Percentiles rank a stretch among this genome's conserved stretches.
Conservation (phyloP, 2,888 invertebrate genomes). For the Cephus sareptanus region DNA sequence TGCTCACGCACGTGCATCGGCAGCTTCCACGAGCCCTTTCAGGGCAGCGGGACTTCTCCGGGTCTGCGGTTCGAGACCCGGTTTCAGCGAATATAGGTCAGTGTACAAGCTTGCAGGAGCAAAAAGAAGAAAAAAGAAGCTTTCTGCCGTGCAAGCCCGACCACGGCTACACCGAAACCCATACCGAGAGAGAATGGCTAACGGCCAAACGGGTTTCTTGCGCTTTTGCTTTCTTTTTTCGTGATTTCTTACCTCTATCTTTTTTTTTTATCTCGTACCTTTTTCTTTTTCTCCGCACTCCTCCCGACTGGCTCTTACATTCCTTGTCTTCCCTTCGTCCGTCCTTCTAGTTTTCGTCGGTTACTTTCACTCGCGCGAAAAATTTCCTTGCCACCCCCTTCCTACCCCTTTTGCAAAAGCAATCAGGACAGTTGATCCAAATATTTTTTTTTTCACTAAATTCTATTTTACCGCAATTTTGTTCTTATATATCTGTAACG, state of each 20-base stretch:
- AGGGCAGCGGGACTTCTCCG: constrained; percentile 49
- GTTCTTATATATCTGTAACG: no score
- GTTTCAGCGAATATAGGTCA: constrained; percentile 63
- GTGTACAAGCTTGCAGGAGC: constrained; percentile 61
- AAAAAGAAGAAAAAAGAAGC: constrained; percentile 42
- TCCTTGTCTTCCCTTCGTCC: constrained; percentile 18
- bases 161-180: constrained; percentile 43
- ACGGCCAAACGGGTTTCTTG: constrained; percentile 63
- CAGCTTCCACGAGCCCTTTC: constrained; percentile 31
- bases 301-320: constrained; percentile 20
- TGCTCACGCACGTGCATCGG: constrained; percentile 14
- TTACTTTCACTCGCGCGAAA: constrained; percentile 23
- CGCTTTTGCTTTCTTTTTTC: constrained; percentile 33
- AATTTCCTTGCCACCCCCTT: constrained; percentile 30
- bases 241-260: constrained; percentile 17
- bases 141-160: constrained; percentile 32
- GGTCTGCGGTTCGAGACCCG: constrained; percentile 50
- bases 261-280: constrained; percentile 16
- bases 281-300: constrained; percentile 24
- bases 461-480: no score
- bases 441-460: no score
- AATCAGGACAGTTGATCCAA: no score
- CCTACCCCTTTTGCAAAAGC: constrained; percentile 2
- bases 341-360: constrained; percentile 16
- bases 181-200: constrained; percentile 35